Percentiles rank a stretch among this genome's conserved stretches.
These are phyloP conservation scores for Neomonachus schauinslandi DNA, from an alignment of 2,113 vertebrate genomes.

Conservation along the genomic window DNA sequence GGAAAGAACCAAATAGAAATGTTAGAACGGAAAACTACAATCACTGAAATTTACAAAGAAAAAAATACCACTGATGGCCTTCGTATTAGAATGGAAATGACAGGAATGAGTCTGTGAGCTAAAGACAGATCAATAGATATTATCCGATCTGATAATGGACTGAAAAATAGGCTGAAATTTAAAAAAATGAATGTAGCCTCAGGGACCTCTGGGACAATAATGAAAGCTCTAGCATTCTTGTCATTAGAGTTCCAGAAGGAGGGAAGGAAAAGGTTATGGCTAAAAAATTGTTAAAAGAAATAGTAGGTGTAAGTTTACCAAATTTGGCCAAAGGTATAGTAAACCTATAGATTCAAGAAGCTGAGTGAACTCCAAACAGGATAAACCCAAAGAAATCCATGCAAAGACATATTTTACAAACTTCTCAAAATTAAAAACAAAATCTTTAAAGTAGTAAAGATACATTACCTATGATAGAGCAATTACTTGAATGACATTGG, in stretches of 20 bases:
- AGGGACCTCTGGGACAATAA: not conserved
- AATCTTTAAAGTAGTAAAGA: not conserved
- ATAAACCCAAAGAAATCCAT: not conserved
- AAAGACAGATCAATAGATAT: not conserved
- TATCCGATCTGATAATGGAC: not conserved
- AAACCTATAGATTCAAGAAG: not conserved
- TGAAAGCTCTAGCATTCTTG: not conserved
- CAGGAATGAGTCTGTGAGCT: not conserved
- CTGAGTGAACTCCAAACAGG: not conserved
- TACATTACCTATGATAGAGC: not conserved
- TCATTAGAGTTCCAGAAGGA: not conserved
- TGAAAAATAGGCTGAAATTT: not conserved
- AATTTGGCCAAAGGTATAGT: not conserved
- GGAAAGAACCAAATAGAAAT: not conserved
- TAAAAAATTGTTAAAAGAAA: not conserved
- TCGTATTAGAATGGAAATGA: not conserved
- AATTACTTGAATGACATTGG: not conserved
- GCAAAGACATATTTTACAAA: not conserved
- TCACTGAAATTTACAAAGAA: not conserved
- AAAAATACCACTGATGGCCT: not conserved
- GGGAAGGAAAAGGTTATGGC: not conserved
- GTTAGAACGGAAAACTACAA: not conserved
- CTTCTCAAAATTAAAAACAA: not conserved
- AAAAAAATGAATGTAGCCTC: not conserved
- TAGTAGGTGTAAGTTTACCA: not conserved